Percentiles rank a stretch among this genome's conserved stretches.
Conservation (phyloP, 2,888 invertebrate species). For the Tetanocera ferruginea region DNA sequence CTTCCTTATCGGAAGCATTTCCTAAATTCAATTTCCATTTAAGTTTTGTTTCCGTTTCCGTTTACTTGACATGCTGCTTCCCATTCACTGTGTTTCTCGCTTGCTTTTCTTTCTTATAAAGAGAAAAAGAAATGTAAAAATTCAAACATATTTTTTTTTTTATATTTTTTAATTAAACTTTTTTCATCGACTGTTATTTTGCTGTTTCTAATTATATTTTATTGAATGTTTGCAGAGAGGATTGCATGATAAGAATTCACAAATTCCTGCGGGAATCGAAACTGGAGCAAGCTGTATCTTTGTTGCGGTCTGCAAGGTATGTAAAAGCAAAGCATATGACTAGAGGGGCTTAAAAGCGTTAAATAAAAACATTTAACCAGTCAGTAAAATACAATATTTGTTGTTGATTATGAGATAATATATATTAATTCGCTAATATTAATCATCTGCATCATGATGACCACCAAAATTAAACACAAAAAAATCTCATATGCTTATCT, state of each 20-base stretch:
- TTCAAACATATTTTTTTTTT: background rate
- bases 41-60: constrained; percentile 29
- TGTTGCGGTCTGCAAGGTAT: constrained; percentile 84
- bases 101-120: background rate
- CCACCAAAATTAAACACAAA: too few species aligned
- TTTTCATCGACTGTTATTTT: background rate
- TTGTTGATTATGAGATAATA: too few species aligned
- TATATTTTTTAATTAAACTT: background rate
- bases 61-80: constrained; percentile 13
- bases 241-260: constrained; percentile 90
- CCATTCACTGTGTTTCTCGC: constrained; percentile 10
- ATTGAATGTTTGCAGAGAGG: constrained; percentile 75
- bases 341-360: too few species aligned
- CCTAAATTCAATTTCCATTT: constrained; percentile 42
- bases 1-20: constrained; percentile 24
- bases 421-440: too few species aligned
- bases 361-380: too few species aligned
- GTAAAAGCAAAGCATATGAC: constrained; percentile 50
- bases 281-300: constrained; percentile 82
- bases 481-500: too few species aligned
- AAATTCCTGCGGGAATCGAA: constrained; percentile 79
- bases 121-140: too few species aligned
- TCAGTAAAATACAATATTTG: too few species aligned
- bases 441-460: too few species aligned
- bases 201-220: constrained; percentile 25